Evolutionary conservation across 2,888 invertebrate genomes (phyloP).

Genomic region (Ferdinandea cuprea): DNA sequence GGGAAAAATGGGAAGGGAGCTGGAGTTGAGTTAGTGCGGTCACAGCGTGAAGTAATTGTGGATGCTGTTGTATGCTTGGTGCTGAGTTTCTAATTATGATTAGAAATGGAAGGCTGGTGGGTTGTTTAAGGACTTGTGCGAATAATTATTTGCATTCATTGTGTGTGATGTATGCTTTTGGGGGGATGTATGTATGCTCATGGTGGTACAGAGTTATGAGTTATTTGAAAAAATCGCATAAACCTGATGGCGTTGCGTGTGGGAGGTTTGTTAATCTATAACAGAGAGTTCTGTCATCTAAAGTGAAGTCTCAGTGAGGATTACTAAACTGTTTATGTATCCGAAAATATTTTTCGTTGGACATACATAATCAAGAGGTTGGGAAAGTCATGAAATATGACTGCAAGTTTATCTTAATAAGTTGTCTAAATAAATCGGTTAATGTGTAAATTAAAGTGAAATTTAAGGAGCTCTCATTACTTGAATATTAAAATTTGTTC

Average conservation of each 20-base stretch:
- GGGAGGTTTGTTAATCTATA: background rate
- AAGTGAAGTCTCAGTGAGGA: background rate
- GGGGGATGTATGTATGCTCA: background rate
- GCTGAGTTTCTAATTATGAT: constrained; percentile 73
- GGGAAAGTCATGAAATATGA: too few relatives aligned
- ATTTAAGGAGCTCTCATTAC: too few relatives aligned
- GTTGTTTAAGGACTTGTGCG: constrained; percentile 7
- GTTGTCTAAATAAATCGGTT: too few relatives aligned
- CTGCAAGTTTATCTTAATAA: too few relatives aligned
- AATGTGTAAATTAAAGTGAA: too few relatives aligned
- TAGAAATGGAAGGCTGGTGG: constrained; percentile 32
- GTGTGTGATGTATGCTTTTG: background rate
- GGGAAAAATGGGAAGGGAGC: background rate
- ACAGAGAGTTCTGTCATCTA: background rate
- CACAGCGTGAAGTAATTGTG: constrained; percentile 71
- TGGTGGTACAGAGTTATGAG: background rate
- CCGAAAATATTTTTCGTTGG: too few relatives aligned
- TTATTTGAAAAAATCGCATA: constrained; percentile 14
- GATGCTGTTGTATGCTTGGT: constrained; percentile 47
- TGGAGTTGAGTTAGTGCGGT: constrained; percentile 40
- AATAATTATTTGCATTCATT: constrained; percentile 56
- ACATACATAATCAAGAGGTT: too few relatives aligned
- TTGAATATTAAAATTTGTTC: too few relatives aligned
- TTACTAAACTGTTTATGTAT: too few relatives aligned
- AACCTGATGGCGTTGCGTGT: background rate